Percentiles rank a stretch among this genome's conserved stretches.
Evolutionary conservation across 2,888 invertebrate species (phyloP).

Genomic region (Steinernema hermaphroditum): DNA sequence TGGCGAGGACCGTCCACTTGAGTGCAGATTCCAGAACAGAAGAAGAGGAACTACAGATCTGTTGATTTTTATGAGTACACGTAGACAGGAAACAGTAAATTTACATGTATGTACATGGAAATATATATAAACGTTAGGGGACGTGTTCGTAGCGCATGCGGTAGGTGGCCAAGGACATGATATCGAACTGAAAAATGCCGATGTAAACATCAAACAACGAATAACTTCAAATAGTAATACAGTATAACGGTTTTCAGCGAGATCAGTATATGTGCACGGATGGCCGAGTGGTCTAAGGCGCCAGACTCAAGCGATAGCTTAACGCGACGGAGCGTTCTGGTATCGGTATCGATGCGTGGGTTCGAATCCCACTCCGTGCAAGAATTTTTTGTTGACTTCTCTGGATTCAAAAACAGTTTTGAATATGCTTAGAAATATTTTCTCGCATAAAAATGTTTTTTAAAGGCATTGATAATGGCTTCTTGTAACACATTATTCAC

Average conservation of each 20-base stretch:
- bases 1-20: background rate
- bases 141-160: conserved; percentile 11
- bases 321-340: conserved; percentile 31
- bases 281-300: conserved; percentile 69
- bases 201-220: no score
- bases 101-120: background rate
- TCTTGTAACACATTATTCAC: no score
- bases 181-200: background rate
- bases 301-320: conserved; percentile 67
- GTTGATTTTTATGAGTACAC: background rate
- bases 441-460: no score
- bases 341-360: conserved; percentile 40
- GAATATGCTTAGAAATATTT: no score
- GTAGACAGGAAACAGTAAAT: no score
- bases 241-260: no score
- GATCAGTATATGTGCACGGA: conserved; percentile 44
- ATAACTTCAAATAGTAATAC: no score
- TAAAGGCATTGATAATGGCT: no score
- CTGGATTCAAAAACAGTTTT: no score
- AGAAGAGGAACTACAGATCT: background rate
- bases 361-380: conserved; percentile 39
- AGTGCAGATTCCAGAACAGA: background rate
- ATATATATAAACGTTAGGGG: background rate
- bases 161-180: conserved; percentile 9
- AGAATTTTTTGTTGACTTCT: background rate